Conservation (phyloP, 2,113 vertebrate species). For the Rhegmatorhina hoffmannsi region DNA sequence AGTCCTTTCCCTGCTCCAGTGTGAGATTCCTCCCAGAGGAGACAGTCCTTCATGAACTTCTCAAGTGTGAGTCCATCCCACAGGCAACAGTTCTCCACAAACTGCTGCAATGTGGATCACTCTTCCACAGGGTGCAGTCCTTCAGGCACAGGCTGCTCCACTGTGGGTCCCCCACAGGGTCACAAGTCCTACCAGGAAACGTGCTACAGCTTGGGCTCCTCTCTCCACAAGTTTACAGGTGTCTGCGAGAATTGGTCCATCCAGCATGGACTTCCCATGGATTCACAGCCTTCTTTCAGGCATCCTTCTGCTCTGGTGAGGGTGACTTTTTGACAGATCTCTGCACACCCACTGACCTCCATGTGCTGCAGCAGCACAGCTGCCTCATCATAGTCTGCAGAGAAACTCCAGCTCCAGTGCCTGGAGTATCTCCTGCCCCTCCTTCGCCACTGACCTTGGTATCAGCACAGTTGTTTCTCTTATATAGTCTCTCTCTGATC, state of each 20-base stretch:
- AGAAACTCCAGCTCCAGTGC: accelerated
- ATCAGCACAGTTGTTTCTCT: not conserved
- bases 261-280: not conserved
- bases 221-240: not conserved
- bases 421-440: not conserved
- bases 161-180: accelerated
- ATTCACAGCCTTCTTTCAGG: not conserved
- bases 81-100: accelerated
- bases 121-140: accelerated
- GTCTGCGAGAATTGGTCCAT: not conserved
- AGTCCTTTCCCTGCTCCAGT: not conserved
- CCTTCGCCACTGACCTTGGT: not conserved
- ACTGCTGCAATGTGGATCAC: not conserved
- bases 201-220: not conserved
- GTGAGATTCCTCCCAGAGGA: not conserved
- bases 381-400: not conserved
- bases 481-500: not conserved
- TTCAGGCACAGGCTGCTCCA: not conserved
- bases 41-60: not conserved
- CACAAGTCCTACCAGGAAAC: not conserved
- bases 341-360: not conserved
- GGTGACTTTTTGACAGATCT: not conserved
- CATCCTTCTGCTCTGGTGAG: not conserved
- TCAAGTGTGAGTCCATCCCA: accelerated
- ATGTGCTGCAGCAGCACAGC: not conserved